These are phyloP conservation scores for Equus przewalskii DNA, from an alignment of 2,113 vertebrate species.

Conservation along the genomic window DNA sequence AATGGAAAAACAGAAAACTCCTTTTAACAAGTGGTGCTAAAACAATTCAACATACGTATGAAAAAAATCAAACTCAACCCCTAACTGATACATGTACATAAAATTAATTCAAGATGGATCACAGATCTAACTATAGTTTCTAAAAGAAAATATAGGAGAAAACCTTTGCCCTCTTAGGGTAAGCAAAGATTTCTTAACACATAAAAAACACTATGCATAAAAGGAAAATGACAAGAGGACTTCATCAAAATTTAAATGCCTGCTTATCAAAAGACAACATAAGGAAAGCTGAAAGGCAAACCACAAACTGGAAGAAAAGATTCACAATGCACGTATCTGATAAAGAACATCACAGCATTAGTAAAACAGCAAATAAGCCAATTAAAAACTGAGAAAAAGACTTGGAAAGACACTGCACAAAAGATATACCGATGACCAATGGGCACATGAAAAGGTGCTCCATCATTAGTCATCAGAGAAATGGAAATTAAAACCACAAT, in stretches of 20 bases:
- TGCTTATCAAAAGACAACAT: conserved; percentile 11
- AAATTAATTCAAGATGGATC: neutral
- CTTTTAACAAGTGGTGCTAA: neutral
- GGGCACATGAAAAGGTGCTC: neutral
- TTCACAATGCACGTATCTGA: neutral
- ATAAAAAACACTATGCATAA: neutral
- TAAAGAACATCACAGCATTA: conserved; percentile 7
- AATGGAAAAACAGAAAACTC: neutral
- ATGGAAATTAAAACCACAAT: neutral
- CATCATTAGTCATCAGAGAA: neutral
- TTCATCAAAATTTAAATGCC: conserved; percentile 25
- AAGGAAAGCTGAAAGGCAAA: conserved; percentile 42
- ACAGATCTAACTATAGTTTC: conserved; percentile 18
- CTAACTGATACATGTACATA: neutral
- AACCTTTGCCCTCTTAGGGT: neutral
- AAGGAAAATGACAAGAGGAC: neutral
- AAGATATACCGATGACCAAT: neutral
- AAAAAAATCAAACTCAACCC: neutral
- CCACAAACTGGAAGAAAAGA: conserved; percentile 29
- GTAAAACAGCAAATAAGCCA: neutral
- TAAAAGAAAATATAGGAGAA: neutral
- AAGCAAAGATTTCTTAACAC: conserved; percentile 39
- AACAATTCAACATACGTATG: neutral
- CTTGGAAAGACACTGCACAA: neutral
- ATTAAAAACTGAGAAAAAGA: neutral